Conservation (phyloP, 2,113 vertebrate genomes). For the Zosterops borbonicus region DNA sequence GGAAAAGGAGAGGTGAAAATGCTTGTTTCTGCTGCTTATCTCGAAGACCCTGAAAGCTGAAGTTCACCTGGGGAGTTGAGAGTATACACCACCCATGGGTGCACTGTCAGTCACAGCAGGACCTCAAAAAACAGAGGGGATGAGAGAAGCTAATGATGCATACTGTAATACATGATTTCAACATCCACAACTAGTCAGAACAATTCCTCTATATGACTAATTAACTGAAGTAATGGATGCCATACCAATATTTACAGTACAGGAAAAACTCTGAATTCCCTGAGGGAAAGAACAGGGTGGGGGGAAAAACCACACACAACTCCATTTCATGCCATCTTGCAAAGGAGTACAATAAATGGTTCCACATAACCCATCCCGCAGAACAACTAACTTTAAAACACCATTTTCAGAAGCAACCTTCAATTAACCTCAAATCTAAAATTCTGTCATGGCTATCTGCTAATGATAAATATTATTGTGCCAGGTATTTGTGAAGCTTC, state of each 20-base stretch:
- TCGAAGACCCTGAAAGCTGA: not conserved
- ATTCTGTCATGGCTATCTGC: not conserved
- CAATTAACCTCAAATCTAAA: not conserved
- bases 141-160: not conserved
- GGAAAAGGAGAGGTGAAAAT: not conserved
- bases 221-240: conserved; percentile 55
- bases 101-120: not conserved
- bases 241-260: conserved; percentile 21
- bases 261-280: conserved; percentile 51
- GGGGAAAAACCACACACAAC: conserved; percentile 18
- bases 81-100: rapidly evolving
- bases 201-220: conserved; percentile 65
- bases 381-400: not conserved
- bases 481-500: not conserved
- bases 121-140: not conserved
- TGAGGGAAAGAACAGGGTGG: conserved; percentile 54
- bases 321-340: conserved; percentile 23
- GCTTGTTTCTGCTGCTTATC: not conserved
- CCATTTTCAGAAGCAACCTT: not conserved
- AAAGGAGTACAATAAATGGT: not conserved
- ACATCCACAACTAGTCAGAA: conserved; percentile 58
- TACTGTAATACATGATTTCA: not conserved
- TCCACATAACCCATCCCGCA: not conserved
- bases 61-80: not conserved
- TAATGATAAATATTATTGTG: not conserved